These are phyloP conservation scores for Corydoras maculifer DNA, from an alignment of 2,113 vertebrate species.

Conservation along the genomic window DNA sequence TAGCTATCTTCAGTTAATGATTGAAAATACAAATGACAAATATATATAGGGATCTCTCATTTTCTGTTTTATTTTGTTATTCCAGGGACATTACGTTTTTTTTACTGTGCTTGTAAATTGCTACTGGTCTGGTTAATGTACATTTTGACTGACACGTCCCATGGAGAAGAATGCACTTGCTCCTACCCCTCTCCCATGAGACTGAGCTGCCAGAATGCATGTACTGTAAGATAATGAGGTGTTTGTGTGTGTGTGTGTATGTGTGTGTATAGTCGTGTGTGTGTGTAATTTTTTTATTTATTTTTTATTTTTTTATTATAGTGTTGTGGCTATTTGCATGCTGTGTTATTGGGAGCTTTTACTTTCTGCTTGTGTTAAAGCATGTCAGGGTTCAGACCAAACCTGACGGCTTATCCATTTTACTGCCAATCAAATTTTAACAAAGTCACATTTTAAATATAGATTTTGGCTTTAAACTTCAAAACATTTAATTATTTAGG, in stretches of 20 bases:
- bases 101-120: constrained; percentile 8
- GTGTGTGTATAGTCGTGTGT: background rate
- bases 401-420: background rate
- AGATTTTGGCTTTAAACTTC: background rate
- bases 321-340: constrained; percentile 14
- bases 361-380: constrained; percentile 11
- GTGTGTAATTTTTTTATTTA: too few relatives aligned
- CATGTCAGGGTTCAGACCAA: background rate
- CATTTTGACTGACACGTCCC: constrained; percentile 28
- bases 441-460: background rate
- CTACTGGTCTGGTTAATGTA: constrained; percentile 22
- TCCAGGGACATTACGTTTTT: too few relatives aligned
- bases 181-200: constrained; percentile 14
- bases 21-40: too few relatives aligned
- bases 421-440: background rate
- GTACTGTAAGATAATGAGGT: constrained; percentile 22
- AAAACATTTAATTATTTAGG: background rate
- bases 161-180: constrained; percentile 13
- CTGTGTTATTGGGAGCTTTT: constrained; percentile 22
- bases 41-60: too few relatives aligned
- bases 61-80: too few relatives aligned
- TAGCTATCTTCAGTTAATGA: too few relatives aligned
- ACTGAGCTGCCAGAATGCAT: constrained; percentile 12
- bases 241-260: constrained; percentile 17
- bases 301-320: constrained; percentile 15